These are phyloP conservation scores for Baryphthengus martii DNA, from an alignment of 2,113 vertebrate species.

Conservation along the genomic window DNA sequence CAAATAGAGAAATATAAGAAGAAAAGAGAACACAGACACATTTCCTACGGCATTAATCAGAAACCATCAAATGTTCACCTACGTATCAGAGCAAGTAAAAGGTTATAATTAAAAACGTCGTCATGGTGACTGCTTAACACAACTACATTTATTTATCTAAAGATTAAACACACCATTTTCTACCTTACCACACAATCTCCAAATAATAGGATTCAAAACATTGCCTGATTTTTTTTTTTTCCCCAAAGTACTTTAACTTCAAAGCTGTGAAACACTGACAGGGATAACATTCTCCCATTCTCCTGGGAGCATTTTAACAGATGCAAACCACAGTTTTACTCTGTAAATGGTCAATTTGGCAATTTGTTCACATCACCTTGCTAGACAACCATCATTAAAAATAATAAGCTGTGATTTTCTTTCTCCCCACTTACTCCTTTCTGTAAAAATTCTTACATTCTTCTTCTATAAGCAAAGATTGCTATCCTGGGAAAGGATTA, in stretches of 20 bases:
- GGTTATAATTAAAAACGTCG: not conserved
- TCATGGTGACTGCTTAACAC: not conserved
- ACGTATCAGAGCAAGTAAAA: not conserved
- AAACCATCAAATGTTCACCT: not conserved
- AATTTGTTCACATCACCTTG: not conserved
- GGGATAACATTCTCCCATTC: not conserved
- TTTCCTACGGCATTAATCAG: not conserved
- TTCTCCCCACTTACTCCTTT: not conserved
- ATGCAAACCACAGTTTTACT: not conserved
- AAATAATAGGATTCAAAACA: not conserved
- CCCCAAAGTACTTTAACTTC: not conserved
- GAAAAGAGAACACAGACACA: not conserved
- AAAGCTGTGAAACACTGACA: not conserved
- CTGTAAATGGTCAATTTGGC: not conserved
- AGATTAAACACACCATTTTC: not conserved
- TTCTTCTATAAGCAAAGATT: not conserved
- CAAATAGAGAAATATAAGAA: not conserved
- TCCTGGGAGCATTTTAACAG: not conserved
- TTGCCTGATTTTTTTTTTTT: not conserved
- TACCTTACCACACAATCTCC: not conserved
- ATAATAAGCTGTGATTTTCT: not conserved
- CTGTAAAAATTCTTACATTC: not conserved
- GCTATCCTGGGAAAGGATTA: not conserved
- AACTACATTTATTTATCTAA: not conserved
- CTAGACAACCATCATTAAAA: not conserved